Conservation (phyloP, 2,113 vertebrate genomes). For the Regulus satrapa region DNA sequence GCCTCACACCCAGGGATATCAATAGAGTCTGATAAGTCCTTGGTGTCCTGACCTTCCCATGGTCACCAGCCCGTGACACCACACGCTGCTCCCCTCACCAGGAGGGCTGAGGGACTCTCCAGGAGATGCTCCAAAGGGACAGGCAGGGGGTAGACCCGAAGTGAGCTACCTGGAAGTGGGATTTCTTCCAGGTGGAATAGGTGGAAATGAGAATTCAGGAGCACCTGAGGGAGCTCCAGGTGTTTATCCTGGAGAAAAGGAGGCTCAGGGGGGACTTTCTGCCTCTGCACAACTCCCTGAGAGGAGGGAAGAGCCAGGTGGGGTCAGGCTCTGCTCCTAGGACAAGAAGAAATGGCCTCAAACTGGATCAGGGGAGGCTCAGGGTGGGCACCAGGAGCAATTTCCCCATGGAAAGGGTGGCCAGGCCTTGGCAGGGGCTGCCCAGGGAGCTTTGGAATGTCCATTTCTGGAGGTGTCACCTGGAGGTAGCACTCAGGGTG, state of each 20-base stretch:
- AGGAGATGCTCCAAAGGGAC: not conserved
- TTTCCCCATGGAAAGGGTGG: accelerated
- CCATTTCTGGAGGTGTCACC: not conserved
- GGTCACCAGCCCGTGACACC: not conserved
- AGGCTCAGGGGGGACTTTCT: not conserved
- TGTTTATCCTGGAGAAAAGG: not conserved
- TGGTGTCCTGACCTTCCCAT: not conserved
- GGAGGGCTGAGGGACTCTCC: not conserved
- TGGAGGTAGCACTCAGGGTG: not conserved
- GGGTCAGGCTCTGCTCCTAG: not conserved
- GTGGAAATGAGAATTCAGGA: not conserved
- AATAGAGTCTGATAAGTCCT: not conserved
- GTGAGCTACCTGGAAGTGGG: not conserved
- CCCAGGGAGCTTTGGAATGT: not conserved
- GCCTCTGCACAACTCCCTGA: not conserved
- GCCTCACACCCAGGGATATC: not conserved
- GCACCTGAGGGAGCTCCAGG: not conserved
- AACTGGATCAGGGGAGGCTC: not conserved
- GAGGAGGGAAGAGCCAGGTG: not conserved
- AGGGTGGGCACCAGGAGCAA: not conserved
- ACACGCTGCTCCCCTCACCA: not conserved
- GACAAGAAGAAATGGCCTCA: not conserved
- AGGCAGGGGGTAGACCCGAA: not conserved
- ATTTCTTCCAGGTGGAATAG: not conserved
- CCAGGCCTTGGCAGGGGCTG: not conserved